phyloP scores from a whole-genome alignment of 2,113 vertebrate species.

The Nyctereutes procyonoides region DNA sequence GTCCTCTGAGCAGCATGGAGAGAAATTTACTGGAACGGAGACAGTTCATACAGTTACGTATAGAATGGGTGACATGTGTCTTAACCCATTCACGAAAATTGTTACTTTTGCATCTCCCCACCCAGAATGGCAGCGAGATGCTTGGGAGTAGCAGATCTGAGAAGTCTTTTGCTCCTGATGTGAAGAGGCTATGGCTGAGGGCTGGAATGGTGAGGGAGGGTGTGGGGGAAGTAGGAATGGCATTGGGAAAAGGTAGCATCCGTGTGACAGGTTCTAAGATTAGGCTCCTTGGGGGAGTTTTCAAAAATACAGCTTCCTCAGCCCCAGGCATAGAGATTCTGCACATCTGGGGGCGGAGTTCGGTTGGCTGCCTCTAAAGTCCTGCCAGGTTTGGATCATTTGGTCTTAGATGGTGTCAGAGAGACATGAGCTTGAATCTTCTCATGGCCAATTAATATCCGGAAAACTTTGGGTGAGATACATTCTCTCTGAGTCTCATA shows the following conservation, averaged over 20 bases:
- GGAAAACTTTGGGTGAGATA: background rate
- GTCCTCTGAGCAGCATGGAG: constrained; percentile 52
- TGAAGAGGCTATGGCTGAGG: background rate
- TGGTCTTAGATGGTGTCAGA: background rate
- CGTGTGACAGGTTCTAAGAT: background rate
- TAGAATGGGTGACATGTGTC: constrained; percentile 10
- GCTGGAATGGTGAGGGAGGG: background rate
- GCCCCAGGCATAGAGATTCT: background rate
- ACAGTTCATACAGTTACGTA: constrained; percentile 41
- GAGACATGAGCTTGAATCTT: background rate
- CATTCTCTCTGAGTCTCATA: background rate
- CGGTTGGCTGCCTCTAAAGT: background rate
- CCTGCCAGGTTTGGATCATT: background rate
- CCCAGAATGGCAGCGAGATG: background rate
- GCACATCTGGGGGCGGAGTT: background rate
- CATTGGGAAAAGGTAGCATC: background rate
- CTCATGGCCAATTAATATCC: background rate
- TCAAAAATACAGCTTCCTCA: background rate
- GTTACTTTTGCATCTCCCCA: background rate
- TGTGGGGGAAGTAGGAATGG: background rate
- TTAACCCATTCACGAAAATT: background rate
- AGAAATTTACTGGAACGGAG: constrained; percentile 48
- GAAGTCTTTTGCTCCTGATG: background rate
- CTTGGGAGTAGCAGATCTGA: background rate
- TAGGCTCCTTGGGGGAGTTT: background rate